These are phyloP conservation scores for Limnodromus scolopaceus DNA, from an alignment of 2,797 vertebrate species.

Conservation along the genomic window DNA sequence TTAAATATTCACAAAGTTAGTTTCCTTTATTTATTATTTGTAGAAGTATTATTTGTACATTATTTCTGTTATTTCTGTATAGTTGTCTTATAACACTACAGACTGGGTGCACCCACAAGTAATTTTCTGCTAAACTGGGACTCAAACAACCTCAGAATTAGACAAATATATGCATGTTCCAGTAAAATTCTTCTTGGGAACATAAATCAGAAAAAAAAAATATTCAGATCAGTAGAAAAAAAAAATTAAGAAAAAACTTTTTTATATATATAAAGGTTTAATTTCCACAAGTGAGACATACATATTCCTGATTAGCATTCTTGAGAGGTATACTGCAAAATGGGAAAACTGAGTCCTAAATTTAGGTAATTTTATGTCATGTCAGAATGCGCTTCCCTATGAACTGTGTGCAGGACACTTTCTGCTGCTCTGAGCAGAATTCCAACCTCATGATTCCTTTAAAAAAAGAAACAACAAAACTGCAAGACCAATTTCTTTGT, in stretches of 20 bases:
- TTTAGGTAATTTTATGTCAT: neutral
- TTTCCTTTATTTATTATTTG: neutral
- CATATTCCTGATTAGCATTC: neutral
- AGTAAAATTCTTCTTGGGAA: neutral
- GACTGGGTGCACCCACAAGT: neutral
- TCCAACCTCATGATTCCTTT: neutral
- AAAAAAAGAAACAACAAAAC: too few relatives aligned
- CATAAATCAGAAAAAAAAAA: neutral
- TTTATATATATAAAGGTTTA: neutral
- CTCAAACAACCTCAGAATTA: neutral
- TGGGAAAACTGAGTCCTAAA: neutral
- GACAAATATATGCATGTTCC: neutral
- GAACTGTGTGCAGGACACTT: neutral
- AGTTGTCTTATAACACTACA: neutral
- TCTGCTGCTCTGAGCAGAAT: neutral
- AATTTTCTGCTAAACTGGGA: neutral
- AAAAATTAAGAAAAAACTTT: neutral
- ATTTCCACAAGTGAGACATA: neutral
- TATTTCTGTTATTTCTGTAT: neutral
- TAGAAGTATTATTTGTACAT: neutral
- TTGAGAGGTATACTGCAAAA: neutral
- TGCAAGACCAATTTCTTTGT: neutral
- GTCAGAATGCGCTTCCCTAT: neutral
- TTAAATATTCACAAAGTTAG: neutral
- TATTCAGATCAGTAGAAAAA: neutral